Percentiles rank a stretch among this genome's conserved stretches.
These are phyloP conservation scores for Podarcis raffonei DNA, from an alignment of 2,113 vertebrate genomes.

Conservation along the genomic window DNA sequence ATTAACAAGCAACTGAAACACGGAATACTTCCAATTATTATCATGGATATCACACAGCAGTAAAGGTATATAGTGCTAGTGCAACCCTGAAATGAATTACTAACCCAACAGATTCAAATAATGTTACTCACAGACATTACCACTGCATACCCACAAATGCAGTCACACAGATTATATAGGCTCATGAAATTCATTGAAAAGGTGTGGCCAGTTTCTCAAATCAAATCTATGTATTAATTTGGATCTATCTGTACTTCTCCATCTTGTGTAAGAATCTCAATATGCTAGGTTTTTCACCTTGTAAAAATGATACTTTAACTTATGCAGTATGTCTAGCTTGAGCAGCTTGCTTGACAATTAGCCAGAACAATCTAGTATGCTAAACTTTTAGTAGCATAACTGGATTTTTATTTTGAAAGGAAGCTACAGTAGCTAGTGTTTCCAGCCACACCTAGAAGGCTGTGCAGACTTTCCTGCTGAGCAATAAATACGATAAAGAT, in stretches of 20 bases:
- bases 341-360: neutral
- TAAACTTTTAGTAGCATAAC: neutral
- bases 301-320: neutral
- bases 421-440: neutral
- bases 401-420: constrained; percentile 11
- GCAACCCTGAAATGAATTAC: neutral
- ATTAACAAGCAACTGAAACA: neutral
- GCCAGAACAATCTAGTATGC: neutral
- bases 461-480: neutral
- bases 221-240: neutral
- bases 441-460: neutral
- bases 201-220: neutral
- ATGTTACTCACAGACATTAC: neutral
- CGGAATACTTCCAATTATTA: neutral
- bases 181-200: neutral
- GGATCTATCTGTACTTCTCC: neutral
- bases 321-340: neutral
- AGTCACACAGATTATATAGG: accelerated
- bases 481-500: neutral
- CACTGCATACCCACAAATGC: neutral
- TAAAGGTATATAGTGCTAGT: neutral
- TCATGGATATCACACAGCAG: neutral
- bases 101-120: constrained; percentile 18
- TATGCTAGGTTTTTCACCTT: neutral
- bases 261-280: neutral